phyloP scores from a whole-genome alignment of 2,797 vertebrate species.

The Dipus sagitta region DNA sequence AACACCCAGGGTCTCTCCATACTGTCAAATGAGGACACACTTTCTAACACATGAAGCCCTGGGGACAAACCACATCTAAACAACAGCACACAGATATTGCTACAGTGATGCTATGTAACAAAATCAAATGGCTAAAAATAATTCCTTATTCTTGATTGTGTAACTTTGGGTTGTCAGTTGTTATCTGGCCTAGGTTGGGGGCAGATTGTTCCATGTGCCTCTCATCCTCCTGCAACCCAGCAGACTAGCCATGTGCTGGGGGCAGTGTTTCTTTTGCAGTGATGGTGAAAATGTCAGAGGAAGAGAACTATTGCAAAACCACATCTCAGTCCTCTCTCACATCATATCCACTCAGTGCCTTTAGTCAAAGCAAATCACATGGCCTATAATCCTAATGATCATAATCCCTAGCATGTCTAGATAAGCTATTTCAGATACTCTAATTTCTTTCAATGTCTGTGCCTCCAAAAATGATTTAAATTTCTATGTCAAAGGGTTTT shows the following conservation, averaged over 20 bases:
- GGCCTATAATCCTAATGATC: neutral
- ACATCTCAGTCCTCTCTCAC: neutral
- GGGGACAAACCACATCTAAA: neutral
- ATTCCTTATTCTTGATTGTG: neutral
- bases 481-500: neutral
- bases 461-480: slow-evolving; percentile 36
- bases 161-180: neutral
- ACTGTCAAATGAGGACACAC: neutral
- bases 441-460: slow-evolving; percentile 13
- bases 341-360: neutral
- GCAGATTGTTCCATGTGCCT: neutral
- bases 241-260: neutral
- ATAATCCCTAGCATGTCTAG: neutral
- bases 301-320: neutral
- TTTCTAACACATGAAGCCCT: neutral
- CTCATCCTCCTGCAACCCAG: neutral
- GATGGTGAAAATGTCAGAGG: neutral
- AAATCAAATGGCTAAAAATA: slow-evolving; percentile 10
- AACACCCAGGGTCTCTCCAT: neutral
- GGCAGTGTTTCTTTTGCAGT: neutral
- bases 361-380: neutral
- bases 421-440: neutral
- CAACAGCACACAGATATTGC: neutral
- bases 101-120: neutral
- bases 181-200: neutral